Base-by-base conservation (phyloP, 1,140 invertebrate genomes). In the Cotesia vestalis region DNA sequence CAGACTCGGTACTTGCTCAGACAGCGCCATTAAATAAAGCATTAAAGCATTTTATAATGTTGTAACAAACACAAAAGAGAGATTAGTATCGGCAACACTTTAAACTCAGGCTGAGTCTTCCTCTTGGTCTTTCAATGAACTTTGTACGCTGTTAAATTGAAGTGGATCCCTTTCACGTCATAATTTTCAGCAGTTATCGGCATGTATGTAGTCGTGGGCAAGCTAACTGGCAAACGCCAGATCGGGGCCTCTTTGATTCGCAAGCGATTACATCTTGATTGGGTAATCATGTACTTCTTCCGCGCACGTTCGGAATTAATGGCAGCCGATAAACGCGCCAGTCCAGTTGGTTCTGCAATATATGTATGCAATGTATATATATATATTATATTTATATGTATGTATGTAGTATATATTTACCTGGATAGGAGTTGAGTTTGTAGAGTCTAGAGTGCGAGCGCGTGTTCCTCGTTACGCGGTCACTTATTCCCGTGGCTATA, bases 281-380 rank as follows among this genome's bases (percentile, higher is more conserved):
- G 36, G 69, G 69, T 63, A 71, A 71, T 71, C 69, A 71, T 71
- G 69, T 53, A 63, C 59, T 71, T 71, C 69, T 71, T 69, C 68
- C 11, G 34, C n/a, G 46, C 61, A 62, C 66, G 55, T 69, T 69
- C 34, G 35, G 34, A 46, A 69, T 59, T 69, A 46, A 60, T 69
- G 66, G 55, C 12, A 38, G 53, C 35, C 34, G 66, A 69, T 69
- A 69, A 57, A 69, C n/a, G 51, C 34, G 51, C 52, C 12, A 64
- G n/a, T 34, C 12, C 27, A 27, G 62, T 52, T 35, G 27, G 4
- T 55, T 27, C n/a, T 66, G 6, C n/a, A 8, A 62, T 40, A 36
- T 36, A 27, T 27, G 27, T 27, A 27, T 27, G 27, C 27, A 27
- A 57, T 57, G 11, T 20, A 60, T 60, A 60, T 12, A 60, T 60